Evolutionary conservation across 2,888 invertebrate species (phyloP).

Genomic region (Agrochola lychnidis): DNA sequence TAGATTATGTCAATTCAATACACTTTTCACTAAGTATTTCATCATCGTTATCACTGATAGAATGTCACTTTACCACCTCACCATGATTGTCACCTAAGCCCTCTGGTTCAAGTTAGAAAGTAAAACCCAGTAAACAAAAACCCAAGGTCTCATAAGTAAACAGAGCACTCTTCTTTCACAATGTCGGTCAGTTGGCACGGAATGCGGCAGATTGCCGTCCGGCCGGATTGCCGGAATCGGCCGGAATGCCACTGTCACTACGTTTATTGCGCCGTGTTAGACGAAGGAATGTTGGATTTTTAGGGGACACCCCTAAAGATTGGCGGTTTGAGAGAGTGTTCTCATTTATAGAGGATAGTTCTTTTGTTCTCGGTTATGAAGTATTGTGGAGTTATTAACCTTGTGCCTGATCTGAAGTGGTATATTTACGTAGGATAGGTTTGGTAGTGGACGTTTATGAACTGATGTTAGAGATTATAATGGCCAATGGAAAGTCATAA

Average conservation of each 20-base stretch:
- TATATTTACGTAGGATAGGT: background rate
- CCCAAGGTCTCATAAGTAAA: slow-evolving; percentile 57
- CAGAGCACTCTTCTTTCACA: slow-evolving; percentile 57
- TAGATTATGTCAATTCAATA: background rate
- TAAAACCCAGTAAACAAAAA: slow-evolving; percentile 37
- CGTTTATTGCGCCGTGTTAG: slow-evolving; percentile 88
- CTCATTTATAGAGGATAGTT: slow-evolving; percentile 37
- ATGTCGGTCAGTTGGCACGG: slow-evolving; percentile 69
- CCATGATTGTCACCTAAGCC: too few species aligned
- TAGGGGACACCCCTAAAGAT: slow-evolving; percentile 63
- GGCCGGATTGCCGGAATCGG: slow-evolving; percentile 82
- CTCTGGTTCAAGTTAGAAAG: background rate
- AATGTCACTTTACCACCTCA: background rate
- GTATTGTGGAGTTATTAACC: slow-evolving; percentile 8
- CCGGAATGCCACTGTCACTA: slow-evolving; percentile 88
- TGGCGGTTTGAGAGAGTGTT: slow-evolving; percentile 55
- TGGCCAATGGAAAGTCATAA: too few species aligned
- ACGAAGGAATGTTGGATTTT: slow-evolving; percentile 85
- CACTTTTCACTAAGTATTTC: background rate
- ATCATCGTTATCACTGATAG: background rate
- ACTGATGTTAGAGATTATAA: too few species aligned
- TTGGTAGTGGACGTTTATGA: background rate
- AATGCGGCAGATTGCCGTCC: slow-evolving; percentile 86
- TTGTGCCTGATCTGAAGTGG: background rate
- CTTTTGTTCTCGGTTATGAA: slow-evolving; percentile 41